Evolutionary conservation across 2,888 invertebrate species (phyloP), one percentile per base, ranked within the genome.

Genomic region (Cataglyphis cursor): DNA sequence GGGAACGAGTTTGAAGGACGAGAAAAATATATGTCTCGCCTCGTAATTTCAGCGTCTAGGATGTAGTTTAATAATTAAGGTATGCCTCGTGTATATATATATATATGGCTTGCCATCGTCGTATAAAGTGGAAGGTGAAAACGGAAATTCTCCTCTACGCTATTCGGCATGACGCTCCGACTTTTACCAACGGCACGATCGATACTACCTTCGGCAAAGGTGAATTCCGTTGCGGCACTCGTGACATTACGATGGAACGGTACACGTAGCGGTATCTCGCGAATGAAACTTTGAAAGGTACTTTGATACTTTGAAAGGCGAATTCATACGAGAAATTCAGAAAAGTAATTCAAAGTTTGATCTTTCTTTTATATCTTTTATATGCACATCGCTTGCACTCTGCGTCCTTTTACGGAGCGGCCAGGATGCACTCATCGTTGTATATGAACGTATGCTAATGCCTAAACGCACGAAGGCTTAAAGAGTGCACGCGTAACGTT

Each of bases 1-100:
- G 73, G 74, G 87, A 74, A 89, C 82, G 76, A 84, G 84, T 89
- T 80, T 88, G 86, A 65, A 38, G 72, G 28, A 65, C 28, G 80
- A 78, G 87, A 82, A 31, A 68, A 48, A 38, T 38, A 38, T 38
- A 64, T 83, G 82, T 75, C 48, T 51, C 75, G 87, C 76, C 54
- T 72, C 28, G 76, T 41, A 73, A 76, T 72, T 76, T 41, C 76
- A 76, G 38, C 73, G 54, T 76, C 73, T 76, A 76, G 54, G n/a
- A 76, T 76, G 38, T 70, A 15, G 54, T 76, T 76, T 41, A 76
- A 76, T 76, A 72, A 76, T 76, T 51, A 66, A 75, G 48, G 48
- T 24, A 66, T n/a, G 31, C 66, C 44, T 10, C 66, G 31, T 61
- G 31, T n/a, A 38, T 10, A 21, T n/a, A 24, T 24, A 24, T 61